Conservation (phyloP, 2,888 invertebrate species). For the Caenorhabditis afra region DNA sequence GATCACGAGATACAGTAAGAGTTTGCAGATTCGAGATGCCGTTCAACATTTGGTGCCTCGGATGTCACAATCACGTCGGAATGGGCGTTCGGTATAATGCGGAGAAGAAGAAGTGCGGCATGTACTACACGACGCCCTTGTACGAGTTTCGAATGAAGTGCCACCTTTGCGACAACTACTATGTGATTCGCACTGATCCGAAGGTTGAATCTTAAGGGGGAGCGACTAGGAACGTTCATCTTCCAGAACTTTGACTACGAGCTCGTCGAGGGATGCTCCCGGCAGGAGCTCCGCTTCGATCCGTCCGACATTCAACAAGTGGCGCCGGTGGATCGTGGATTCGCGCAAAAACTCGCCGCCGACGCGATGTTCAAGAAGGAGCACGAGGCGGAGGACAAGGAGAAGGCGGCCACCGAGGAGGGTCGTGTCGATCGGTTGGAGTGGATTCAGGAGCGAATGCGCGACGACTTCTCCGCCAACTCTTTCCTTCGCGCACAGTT, state of each 20-base stretch:
- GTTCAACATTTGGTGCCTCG: slow-evolving; percentile 99
- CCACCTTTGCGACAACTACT: slow-evolving; percentile 96
- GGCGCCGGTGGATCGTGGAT: slow-evolving; percentile 86
- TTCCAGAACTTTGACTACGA: slow-evolving; percentile 96
- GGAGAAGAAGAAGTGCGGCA: slow-evolving; percentile 87
- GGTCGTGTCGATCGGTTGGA: slow-evolving; percentile 92
- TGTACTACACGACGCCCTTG: slow-evolving; percentile 97
- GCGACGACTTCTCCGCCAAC: slow-evolving; percentile 94
- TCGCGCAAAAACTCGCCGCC: slow-evolving; percentile 90
- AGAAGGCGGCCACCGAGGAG: slow-evolving; percentile 88
- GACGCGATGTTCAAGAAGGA: slow-evolving; percentile 99
- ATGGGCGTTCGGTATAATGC: slow-evolving; percentile 97
- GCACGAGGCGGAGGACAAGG: slow-evolving; percentile 85
- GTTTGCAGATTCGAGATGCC: slow-evolving; percentile 98
- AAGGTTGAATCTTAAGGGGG: slow-evolving; percentile 86
- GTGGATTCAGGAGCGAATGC: slow-evolving; percentile 88
- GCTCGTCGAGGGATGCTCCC: slow-evolving; percentile 92
- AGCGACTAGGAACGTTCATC: no score
- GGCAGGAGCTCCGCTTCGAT: slow-evolving; percentile 99
- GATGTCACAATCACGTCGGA: slow-evolving; percentile 97
- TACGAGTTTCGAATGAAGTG: slow-evolving; percentile 99
- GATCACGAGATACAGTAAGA: no score
- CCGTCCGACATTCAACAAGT: slow-evolving; percentile 87
- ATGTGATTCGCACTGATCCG: slow-evolving; percentile 98
- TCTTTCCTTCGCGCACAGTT: slow-evolving; percentile 89